Conservation (phyloP, 1,140 invertebrate species). For the Subanguina moxae region DNA sequence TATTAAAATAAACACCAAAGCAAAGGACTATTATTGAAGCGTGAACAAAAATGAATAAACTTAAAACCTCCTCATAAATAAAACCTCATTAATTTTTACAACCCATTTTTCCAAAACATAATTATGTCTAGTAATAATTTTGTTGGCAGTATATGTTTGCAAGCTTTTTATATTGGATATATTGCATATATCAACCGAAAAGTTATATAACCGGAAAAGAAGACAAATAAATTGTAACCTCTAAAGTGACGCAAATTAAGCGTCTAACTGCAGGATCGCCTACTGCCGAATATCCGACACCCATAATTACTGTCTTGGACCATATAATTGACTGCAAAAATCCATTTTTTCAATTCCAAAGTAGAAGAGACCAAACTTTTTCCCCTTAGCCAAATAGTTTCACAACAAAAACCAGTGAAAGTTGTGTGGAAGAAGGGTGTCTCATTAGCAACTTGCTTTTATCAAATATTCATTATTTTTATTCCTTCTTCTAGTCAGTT, state of each 20-base stretch:
- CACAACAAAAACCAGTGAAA: too few species aligned
- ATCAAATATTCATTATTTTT: too few species aligned
- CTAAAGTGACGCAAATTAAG: constrained; percentile 1
- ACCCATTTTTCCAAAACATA: background rate
- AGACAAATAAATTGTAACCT: background rate
- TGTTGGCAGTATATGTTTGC: background rate
- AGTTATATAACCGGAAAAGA: background rate
- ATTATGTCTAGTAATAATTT: background rate
- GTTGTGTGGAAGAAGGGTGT: too few species aligned
- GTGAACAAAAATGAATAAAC: background rate
- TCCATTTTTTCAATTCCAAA: too few species aligned
- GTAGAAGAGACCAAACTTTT: too few species aligned
- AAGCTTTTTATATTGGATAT: background rate
- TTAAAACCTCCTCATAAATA: background rate
- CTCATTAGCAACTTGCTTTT: too few species aligned
- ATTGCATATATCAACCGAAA: background rate
- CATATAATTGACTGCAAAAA: too few species aligned
- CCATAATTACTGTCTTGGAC: background rate
- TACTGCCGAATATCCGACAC: background rate
- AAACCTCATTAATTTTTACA: background rate
- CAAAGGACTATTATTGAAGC: too few species aligned
- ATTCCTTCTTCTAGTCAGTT: too few species aligned
- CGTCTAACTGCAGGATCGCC: background rate
- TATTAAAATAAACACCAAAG: too few species aligned
- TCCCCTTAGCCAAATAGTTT: too few species aligned